A percentile compares a stretch with the other conserved stretches of the same genome.
Evolutionary conservation across 2,113 vertebrate genomes (phyloP).

Genomic region (Sterna hirundo): DNA sequence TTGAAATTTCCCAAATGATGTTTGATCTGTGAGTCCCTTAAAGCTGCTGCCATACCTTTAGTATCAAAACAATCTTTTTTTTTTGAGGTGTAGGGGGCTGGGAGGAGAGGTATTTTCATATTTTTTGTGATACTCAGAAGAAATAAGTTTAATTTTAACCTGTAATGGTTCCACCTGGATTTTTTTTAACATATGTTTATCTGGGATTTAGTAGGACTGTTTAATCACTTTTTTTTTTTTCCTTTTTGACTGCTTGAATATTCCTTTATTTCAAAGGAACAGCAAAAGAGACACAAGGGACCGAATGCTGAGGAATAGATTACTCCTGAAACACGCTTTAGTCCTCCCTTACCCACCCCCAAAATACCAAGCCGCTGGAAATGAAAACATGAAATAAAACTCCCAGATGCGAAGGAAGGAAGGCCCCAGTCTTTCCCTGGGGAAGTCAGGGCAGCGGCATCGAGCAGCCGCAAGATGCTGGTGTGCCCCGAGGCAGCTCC

Average conservation of each 20-base stretch:
- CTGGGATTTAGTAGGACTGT: slow-evolving; percentile 48
- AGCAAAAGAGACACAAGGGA: neutral
- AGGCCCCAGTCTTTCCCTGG: neutral
- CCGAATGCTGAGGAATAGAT: slow-evolving; percentile 1
- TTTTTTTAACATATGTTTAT: slow-evolving; percentile 61
- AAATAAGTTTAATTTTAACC: slow-evolving; percentile 69
- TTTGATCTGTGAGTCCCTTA: slow-evolving; percentile 75
- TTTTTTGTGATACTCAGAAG: slow-evolving; percentile 40
- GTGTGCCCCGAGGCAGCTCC: neutral
- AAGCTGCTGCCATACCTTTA: slow-evolving; percentile 72
- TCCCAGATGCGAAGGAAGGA: neutral
- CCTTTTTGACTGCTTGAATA: slow-evolving; percentile 12
- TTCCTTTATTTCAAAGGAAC: slow-evolving; percentile 54
- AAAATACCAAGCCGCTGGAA: neutral
- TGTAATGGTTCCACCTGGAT: slow-evolving; percentile 27
- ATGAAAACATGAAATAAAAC: neutral
- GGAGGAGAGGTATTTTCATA: slow-evolving; percentile 16
- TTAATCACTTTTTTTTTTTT: slow-evolving; percentile 6
- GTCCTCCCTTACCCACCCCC: neutral
- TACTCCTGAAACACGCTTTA: neutral
- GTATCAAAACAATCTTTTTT: slow-evolving; percentile 66
- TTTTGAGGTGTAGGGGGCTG: neutral
- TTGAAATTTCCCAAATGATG: slow-evolving; percentile 79
- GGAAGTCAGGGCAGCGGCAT: neutral
- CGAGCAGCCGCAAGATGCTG: rapidly evolving